Base-by-base conservation (phyloP, 2,797 vertebrate species). In the Selene dorsalis region DNA sequence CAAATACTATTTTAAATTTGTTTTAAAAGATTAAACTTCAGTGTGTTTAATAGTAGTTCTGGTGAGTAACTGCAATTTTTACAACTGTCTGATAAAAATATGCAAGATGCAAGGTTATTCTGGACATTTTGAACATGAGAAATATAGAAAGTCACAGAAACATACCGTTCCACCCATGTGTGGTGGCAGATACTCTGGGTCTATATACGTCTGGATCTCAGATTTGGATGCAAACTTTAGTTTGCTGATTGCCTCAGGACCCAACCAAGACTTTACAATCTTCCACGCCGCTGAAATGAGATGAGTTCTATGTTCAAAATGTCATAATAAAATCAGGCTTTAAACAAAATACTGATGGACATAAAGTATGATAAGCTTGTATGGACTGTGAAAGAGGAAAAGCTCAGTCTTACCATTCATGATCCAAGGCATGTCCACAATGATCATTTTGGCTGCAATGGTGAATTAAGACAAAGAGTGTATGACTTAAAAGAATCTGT, bases 381-480 rank as follows among this genome's bases (percentile, higher is more conserved):
- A 41, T 35, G 14, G 9, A 39, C 17, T 57, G 3, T 17, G 20
- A 17, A 30, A 68, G 38, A 55, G 39, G 14, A 24, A 4, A 55
- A 11, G 9, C 16, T 59, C 11, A 60, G 57, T 86, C 96, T 97
- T 85, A 98, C 98, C 98, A 1, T 97, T 99, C 97, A 99, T 97
- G 90, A 99, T 97, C 98, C 98, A 99, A 10, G 98, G 98, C 98
- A 99, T 98, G 89, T 99, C 98, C 87, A 97, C 98, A 64, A 99
- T 96, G 83, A 99, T 96, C 93, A 99, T 98, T 94, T 99, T 99
- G 84, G 97, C 98, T 99, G 90, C 79, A 95, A 94, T 75, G 24
- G 13, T 43, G 24, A 52, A 4, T 11, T 12, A 20, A 61, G 32
- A 71, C 30, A 38, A 53, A 24, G 53, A 38, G 16, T 6, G 22